phyloP scores from a whole-genome alignment of 2,797 vertebrate species.

The Bradypus variegatus region DNA sequence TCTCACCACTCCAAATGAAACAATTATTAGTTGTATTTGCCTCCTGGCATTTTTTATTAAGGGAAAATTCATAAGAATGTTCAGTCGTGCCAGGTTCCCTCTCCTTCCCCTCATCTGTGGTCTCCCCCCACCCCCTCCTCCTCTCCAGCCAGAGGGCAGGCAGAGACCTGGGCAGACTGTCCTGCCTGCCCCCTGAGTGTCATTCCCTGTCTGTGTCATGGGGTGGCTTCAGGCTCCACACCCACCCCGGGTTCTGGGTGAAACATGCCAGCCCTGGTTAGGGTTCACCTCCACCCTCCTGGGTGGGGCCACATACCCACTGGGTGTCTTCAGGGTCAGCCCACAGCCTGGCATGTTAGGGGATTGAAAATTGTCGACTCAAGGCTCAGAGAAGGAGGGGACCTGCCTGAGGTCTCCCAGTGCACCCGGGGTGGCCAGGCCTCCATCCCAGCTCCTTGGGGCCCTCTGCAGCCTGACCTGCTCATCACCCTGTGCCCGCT shows the following conservation, averaged over 20 bases:
- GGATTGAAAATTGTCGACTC: not conserved
- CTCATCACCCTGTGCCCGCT: not conserved
- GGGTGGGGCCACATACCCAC: not conserved
- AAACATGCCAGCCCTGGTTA: not conserved
- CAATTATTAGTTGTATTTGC: not conserved
- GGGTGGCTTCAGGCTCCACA: not conserved
- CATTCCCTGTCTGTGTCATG: not conserved
- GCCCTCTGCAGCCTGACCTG: not conserved
- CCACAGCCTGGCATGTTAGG: not conserved
- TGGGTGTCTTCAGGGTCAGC: not conserved
- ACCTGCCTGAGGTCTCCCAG: not conserved
- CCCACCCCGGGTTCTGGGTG: not conserved
- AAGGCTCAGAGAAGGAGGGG: not conserved
- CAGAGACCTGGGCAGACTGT: not conserved
- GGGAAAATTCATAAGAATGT: not conserved
- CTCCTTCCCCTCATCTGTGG: no score
- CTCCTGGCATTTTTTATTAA: conserved; percentile 27
- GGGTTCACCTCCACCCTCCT: not conserved
- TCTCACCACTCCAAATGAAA: not conserved
- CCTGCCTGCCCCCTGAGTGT: not conserved
- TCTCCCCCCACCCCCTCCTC: not conserved
- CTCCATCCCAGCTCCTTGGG: not conserved
- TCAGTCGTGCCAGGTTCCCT: no score
- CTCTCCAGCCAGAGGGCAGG: not conserved
- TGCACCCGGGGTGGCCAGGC: not conserved